Evolutionary conservation across 1,140 invertebrate species (phyloP), one percentile per base, ranked within the genome.

Genomic region (Mizuhopecten yessoensis): DNA sequence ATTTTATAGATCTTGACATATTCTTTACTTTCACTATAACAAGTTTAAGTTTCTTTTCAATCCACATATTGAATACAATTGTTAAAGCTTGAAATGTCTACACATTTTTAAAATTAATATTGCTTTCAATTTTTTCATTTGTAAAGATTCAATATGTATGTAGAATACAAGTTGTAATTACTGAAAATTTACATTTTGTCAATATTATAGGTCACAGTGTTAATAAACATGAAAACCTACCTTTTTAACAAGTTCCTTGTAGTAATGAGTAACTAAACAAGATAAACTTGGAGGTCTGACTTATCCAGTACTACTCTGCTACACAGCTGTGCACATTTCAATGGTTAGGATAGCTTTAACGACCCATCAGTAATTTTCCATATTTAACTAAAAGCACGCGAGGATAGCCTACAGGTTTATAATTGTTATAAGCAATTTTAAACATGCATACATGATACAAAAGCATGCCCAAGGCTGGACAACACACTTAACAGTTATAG

Each of bases 401-500:
- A 75, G 57, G n/a, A 75, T 75, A 17, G 57, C 57, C 57, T n/a
- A 75, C 2, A 75, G 57, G 57, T 29, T n/a, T 29, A 75, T 5
- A 75, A 75, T 75, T 75, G 57, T n/a, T 75, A 29, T n/a, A n/a
- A 9, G 17, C 57, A n/a, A n/a, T 75, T 75, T 57, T 75, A 11
- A n/a, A 75, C 57, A 75, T 29, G 17, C 57, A 29, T 75, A n/a
- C n/a, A n/a, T 39, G 23, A 75, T 49, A 49, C 57, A 75, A n/a
- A 29, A n/a, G n/a, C 17, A 1, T 75, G 57, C 23, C 57, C 57
- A 7, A 7, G 57, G 57, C 57, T 5, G 57, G 57, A 9, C 57
- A 75, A 75, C n/a, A 75, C 57, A 75, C 57, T 75, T 75, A 75
- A 75, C 57, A 29, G 57, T 75, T 9, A n/a, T n/a, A 75, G 29